phyloP scores from a whole-genome alignment of 2,888 invertebrate species.

The Apamea epomidion region DNA sequence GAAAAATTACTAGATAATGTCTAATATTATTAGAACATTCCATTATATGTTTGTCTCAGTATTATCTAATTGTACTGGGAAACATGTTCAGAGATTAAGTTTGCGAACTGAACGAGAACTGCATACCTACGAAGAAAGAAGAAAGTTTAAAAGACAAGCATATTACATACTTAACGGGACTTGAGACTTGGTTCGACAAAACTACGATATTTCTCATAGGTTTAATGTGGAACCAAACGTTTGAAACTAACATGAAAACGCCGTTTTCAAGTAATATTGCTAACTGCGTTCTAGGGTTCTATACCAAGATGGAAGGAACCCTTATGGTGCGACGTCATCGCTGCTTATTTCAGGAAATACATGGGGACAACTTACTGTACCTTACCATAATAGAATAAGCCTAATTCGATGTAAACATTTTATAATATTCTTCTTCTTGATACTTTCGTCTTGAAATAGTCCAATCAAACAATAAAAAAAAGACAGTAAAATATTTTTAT shows the following conservation, averaged over 20 bases:
- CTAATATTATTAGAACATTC: too few relatives aligned
- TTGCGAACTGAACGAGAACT: slow-evolving; percentile 35
- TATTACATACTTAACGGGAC: slow-evolving; percentile 46
- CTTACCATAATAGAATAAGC: too few relatives aligned
- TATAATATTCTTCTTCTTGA: too few relatives aligned
- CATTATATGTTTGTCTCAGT: background rate
- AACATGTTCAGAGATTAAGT: slow-evolving; percentile 5
- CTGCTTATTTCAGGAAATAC: background rate
- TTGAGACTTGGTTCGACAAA: slow-evolving; percentile 6
- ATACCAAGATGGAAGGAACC: background rate
- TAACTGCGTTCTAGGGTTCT: background rate
- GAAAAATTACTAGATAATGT: background rate
- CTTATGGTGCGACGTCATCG: background rate
- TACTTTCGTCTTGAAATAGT: too few relatives aligned
- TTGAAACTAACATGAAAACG: background rate
- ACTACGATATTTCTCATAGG: background rate
- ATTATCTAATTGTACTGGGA: background rate
- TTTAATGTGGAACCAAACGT: background rate
- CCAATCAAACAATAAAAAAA: background rate
- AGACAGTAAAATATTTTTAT: too few relatives aligned
- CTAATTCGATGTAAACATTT: too few relatives aligned
- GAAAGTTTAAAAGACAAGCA: slow-evolving; percentile 54
- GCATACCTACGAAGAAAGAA: slow-evolving; percentile 31
- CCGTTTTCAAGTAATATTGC: background rate
- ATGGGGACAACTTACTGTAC: too few relatives aligned